These are phyloP conservation scores for Lasioglossum albipes DNA, from an alignment of 1,140 invertebrate species.

Conservation along the genomic window DNA sequence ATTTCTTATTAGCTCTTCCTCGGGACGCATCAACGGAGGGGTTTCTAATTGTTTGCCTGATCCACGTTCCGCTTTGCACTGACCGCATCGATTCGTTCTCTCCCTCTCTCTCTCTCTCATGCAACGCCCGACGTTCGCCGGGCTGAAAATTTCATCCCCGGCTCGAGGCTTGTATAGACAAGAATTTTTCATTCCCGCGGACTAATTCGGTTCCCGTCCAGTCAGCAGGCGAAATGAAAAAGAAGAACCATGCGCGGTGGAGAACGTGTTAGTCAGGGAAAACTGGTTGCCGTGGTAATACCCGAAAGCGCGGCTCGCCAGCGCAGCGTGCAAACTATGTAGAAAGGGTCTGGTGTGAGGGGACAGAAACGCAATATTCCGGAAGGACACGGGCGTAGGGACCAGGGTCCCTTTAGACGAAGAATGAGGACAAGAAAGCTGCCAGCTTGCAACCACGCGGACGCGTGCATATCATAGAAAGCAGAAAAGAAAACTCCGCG, in stretches of 20 bases:
- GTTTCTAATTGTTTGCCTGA: conserved; percentile 6
- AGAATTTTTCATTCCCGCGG: conserved; percentile 2
- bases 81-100: not conserved
- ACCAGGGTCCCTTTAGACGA: not conserved
- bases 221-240: not conserved
- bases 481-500: conserved; percentile 26
- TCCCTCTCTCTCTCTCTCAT: no score
- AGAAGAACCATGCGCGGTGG: not conserved
- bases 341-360: not conserved
- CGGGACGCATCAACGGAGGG: not conserved
- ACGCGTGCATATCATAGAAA: conserved; percentile 17
- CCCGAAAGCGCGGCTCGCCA: not conserved
- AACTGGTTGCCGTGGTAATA: no score
- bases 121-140: no score
- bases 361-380: conserved; percentile 39
- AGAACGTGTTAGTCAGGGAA: no score
- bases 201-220: conserved; percentile 5
- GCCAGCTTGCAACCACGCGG: not conserved
- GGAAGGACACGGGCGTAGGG: not conserved
- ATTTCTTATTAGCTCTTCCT: not conserved
- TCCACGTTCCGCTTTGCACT: not conserved
- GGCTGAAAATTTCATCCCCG: not conserved
- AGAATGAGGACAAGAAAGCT: conserved; percentile 14
- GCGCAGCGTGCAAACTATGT: not conserved
- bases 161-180: not conserved